Conservation (phyloP, 1,140 invertebrate species). For the Drosophila azteca region DNA sequence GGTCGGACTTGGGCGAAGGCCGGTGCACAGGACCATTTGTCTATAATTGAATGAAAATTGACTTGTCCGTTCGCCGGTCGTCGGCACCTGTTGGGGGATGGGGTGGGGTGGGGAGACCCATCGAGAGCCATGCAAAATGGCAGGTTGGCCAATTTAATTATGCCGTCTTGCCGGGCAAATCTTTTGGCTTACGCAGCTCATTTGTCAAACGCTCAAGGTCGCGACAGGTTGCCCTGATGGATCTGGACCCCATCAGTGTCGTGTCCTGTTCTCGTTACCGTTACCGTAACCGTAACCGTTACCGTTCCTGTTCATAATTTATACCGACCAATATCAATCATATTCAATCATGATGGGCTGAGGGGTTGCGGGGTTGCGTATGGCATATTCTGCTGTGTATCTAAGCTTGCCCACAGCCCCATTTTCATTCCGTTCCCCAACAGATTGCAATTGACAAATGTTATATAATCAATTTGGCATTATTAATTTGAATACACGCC, state of each 20-base stretch:
- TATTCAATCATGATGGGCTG: slow-evolving; percentile 66
- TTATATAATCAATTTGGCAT: slow-evolving; percentile 76
- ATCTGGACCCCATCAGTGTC: neutral
- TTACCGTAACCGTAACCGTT: neutral
- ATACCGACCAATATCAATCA: slow-evolving; percentile 70
- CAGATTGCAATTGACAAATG: slow-evolving; percentile 74
- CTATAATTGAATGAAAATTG: slow-evolving; percentile 37
- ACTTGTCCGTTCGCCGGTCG: neutral
- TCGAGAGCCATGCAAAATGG: slow-evolving; percentile 39
- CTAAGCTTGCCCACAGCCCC: slow-evolving; percentile 14
- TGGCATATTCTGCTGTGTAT: slow-evolving; percentile 22
- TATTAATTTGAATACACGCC: slow-evolving; percentile 73
- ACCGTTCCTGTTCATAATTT: slow-evolving; percentile 60
- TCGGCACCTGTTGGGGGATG: slow-evolving; percentile 2
- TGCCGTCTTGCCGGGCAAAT: slow-evolving; percentile 57
- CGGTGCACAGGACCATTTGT: slow-evolving; percentile 25
- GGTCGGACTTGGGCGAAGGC: neutral
- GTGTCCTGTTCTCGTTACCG: neutral
- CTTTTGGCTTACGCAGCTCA: slow-evolving; percentile 60
- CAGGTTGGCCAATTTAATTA: slow-evolving; percentile 61
- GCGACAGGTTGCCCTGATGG: slow-evolving; percentile 57
- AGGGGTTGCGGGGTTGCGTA: too few relatives aligned
- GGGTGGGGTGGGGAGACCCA: neutral
- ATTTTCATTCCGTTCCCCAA: slow-evolving; percentile 21
- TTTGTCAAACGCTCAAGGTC: slow-evolving; percentile 63